These are phyloP conservation scores for Anoplophora glabripennis DNA, from an alignment of 1,140 invertebrate genomes.

Conservation along the genomic window DNA sequence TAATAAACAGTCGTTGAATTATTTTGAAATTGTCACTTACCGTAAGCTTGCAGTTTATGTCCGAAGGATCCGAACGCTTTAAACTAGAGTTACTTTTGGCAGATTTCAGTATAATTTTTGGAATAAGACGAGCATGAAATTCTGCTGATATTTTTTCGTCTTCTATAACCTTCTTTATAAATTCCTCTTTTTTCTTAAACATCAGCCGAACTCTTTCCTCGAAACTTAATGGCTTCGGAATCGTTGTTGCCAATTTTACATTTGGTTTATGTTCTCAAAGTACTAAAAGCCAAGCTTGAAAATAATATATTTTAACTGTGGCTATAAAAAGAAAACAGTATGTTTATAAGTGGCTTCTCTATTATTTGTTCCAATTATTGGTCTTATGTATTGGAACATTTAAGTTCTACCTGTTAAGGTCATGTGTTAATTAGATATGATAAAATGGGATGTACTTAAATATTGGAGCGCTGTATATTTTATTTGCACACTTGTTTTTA, in stretches of 20 bases:
- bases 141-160: constrained; percentile 48
- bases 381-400: too few species aligned
- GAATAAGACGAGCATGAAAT: constrained; percentile 50
- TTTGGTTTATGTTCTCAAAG: too few species aligned
- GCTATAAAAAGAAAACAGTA: too few species aligned
- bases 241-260: constrained; percentile 32
- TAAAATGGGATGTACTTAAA: too few species aligned
- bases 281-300: too few species aligned
- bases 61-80: neutral
- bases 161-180: constrained; percentile 51
- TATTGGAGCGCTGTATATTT: too few species aligned
- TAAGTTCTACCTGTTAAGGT: too few species aligned
- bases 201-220: constrained; percentile 51
- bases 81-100: constrained; percentile 1
- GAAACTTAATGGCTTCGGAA: constrained; percentile 54
- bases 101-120: constrained; percentile 34
- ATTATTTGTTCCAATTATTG: too few species aligned
- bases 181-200: constrained; percentile 49
- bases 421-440: too few species aligned
- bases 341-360: too few species aligned
- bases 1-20: neutral
- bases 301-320: too few species aligned
- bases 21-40: neutral
- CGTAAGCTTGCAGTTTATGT: neutral
- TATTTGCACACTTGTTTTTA: too few species aligned